Base-by-base conservation (phyloP, 1,140 invertebrate genomes). In the Drosophila setifemur region DNA sequence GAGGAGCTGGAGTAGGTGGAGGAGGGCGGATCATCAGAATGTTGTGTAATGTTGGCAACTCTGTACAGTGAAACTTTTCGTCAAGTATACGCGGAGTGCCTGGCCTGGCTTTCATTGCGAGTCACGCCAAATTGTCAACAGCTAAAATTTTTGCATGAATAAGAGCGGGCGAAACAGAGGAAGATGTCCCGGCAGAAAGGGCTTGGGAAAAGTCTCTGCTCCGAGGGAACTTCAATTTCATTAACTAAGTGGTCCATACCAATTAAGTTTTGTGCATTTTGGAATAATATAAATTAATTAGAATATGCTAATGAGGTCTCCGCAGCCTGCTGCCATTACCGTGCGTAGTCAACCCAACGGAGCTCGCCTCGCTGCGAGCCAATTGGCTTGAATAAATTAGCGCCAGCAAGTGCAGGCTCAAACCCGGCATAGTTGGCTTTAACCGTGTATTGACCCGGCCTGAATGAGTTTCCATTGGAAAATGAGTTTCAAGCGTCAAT, bases 241-340 rank as follows among this genome's bases (percentile, higher is more conserved):
- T 86, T 86, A 86, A 86, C 81, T 86, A 86, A 86, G 81, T 86
- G 81, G 72, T 64, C 68, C 82, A 67, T 64, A 76, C 75, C 81
- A 86, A 86, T 86, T 86, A 86, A 87, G 81, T 81, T 81, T 58
- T 66, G 61, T 86, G 76, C 76, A 86, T 86, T 86, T 76, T 86
- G 81, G 76, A 86, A 86, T 87, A 86, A 86, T 86, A 86, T 86
- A 86, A 86, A 86, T 86, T 86, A 86, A 86, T 86, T 86, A 81
- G 81, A 86, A 86, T 86, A 86, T 86, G 81, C 68, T 87, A 86
- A 86, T 86, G 75, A 86, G 63, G 25, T 40, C 23, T 35, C 52
- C 48, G 19, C 16, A 28, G 25, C 37, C 23, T 14, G 26, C 8
- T 23, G 29, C 11, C 23, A 63, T 53, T 42, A 50, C 48, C 31